These are phyloP conservation scores for Esox lucius DNA, from an alignment of 2,797 vertebrate species.

Conservation along the genomic window DNA sequence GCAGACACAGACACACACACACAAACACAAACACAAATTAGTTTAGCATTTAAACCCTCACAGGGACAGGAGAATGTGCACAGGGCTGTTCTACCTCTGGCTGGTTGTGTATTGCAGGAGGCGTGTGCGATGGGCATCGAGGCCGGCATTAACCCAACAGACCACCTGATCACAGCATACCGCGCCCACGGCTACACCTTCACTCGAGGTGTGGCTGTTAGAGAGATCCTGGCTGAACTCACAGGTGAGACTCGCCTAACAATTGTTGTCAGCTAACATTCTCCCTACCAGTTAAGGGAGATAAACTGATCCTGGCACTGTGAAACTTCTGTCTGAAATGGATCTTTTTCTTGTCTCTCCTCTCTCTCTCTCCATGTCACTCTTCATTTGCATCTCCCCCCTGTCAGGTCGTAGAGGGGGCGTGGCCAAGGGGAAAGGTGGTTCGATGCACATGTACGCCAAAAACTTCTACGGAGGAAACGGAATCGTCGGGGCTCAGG, in stretches of 20 bases:
- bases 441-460: slow-evolving; percentile 98
- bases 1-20: slow-evolving; percentile 4
- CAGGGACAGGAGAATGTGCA: neutral
- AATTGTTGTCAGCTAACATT: neutral
- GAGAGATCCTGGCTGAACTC: slow-evolving; percentile 91
- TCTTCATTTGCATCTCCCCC: too few species aligned
- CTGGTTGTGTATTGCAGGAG: slow-evolving; percentile 74
- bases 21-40: neutral
- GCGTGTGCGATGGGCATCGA: slow-evolving; percentile 96
- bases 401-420: slow-evolving; percentile 85
- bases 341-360: neutral
- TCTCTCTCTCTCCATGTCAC: neutral
- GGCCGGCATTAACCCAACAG: slow-evolving; percentile 83
- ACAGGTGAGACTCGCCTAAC: slow-evolving; percentile 76
- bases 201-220: slow-evolving; percentile 86
- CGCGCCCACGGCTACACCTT: slow-evolving; percentile 90
- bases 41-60: neutral
- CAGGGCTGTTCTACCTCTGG: neutral
- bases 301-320: neutral
- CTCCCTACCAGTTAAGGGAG: neutral
- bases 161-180: slow-evolving; percentile 96
- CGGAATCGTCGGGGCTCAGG: slow-evolving; percentile 97
- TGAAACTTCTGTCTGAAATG: neutral
- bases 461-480: slow-evolving; percentile 95
- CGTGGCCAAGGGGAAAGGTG: slow-evolving; percentile 94